Conservation (phyloP, 2,113 vertebrate genomes). For the Toxotes jaculatrix region DNA sequence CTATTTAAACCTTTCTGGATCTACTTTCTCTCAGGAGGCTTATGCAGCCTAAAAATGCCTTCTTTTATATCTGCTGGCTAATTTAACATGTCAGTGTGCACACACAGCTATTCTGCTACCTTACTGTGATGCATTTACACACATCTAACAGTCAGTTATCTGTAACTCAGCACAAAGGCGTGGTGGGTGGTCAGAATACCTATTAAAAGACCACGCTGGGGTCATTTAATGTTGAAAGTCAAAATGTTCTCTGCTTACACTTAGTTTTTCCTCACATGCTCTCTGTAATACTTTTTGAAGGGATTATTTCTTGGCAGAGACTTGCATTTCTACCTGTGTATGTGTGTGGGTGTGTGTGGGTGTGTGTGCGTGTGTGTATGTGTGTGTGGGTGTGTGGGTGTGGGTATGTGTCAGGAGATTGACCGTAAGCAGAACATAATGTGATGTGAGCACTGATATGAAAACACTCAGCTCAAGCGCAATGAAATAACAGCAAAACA, state of each 20-base stretch:
- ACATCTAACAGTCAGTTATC: constrained; percentile 43
- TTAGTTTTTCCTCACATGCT: neutral
- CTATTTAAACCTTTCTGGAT: constrained; percentile 35
- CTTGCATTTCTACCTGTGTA: neutral
- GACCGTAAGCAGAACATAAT: constrained; percentile 64
- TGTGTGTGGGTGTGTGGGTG: neutral
- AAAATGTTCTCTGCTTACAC: constrained; percentile 9
- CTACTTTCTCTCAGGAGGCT: constrained; percentile 25
- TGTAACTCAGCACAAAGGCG: constrained; percentile 53
- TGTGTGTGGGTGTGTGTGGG: neutral
- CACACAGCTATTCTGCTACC: constrained; percentile 38
- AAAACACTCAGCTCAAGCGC: constrained; percentile 64
- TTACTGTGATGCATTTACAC: constrained; percentile 39
- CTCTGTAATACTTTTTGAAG: constrained; percentile 29
- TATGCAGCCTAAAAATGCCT: constrained; percentile 27
- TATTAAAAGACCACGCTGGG: constrained; percentile 37
- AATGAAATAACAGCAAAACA: constrained; percentile 73
- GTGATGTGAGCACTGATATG: constrained; percentile 69
- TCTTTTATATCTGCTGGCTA: constrained; percentile 47
- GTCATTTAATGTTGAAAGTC: constrained; percentile 29
- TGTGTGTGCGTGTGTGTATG: constrained; percentile 7
- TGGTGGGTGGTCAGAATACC: constrained; percentile 33
- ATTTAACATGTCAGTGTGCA: constrained; percentile 59
- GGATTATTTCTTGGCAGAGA: constrained; percentile 43
- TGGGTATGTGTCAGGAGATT: constrained; percentile 51